Evolutionary conservation across 2,113 vertebrate genomes (phyloP), one percentile per base, ranked within the genome.

Genomic region (Solea solea): DNA sequence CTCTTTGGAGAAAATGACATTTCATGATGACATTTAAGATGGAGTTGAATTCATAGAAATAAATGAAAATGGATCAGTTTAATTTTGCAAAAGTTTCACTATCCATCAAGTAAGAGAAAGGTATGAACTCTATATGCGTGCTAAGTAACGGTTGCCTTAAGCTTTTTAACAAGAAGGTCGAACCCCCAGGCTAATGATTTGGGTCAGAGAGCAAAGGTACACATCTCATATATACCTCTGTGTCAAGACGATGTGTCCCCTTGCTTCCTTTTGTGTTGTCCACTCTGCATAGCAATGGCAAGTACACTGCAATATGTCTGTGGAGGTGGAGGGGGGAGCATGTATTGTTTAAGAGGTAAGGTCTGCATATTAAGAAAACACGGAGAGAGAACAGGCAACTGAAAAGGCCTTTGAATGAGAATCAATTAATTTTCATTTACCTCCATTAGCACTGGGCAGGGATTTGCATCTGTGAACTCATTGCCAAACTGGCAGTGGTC

Each of bases 351-450:
- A 74, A 70, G 72, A 88, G 83, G 79, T 73, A 53, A 83, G 85
- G 91, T 87, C 89, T 83, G 78, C 85, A 90, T 86, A 88, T 85
- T 84, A 90, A 92, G 82, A 88, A 86, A 90, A 90, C 88, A 87
- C 62, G 21, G 81, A 78, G 80, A 77, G 82, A 89, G 88, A 91
- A 88, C 90, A 82, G 85, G 71, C 85, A 39, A 74, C 71, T 90
- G 84, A 94, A 93, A 93, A 86, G 86, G 57, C 76, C 52, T 53
- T 77, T 90, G 82, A 93, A 93, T 92, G 78, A 90, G 76, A 89
- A 92, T 91, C 90, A 93, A 94, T 94, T 94, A 92, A 90, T 92
- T 94, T 91, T 94, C 92, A 94, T 94, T 91, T 94, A 91, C 90
- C 78, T 90, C 91, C 86, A 90, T 74, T 87, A 91, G 90, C 84